Evolutionary conservation across 2,797 vertebrate species (phyloP), one percentile per base, ranked within the genome.

Genomic region (Dipus sagitta): DNA sequence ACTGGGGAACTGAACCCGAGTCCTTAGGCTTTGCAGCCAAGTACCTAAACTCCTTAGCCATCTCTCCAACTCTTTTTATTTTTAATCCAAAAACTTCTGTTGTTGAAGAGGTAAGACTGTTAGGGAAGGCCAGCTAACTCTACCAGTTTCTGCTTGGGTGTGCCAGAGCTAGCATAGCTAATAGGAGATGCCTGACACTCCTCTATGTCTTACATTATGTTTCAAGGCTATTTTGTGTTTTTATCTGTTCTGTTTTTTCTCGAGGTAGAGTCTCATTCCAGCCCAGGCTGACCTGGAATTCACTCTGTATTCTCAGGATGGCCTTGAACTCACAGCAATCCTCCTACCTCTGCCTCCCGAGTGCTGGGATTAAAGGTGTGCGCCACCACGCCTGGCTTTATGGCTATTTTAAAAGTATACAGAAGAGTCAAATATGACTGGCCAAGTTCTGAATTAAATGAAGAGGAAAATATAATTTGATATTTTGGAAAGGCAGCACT

Each of bases 381-480:
- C 38, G 38, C 38, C 38, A 38, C 38, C 38, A 38, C 6, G 38
- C 38, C 38, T 38, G 38, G 38, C 38, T 88, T 86, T n/a, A 96
- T 71, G 47, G 28, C 86, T 71, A 11, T 85, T 87, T 95, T 60
- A 26, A 94, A 92, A 95, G 79, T 42, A 62, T 2, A 42, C 28
- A 14, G 64, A 80, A 83, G 58, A 95, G 60, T 83, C 32, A 93
- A 94, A 64, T 81, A 65, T 86, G 54, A 75, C 32, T 75, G 24
- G 21, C 9, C 60, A 93, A 88, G 74, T 91, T 95, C 72, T 89
- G 30, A 95, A 76, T 86, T 85, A 88, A 86, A 86, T 64, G 30
- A 60, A 94, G 28, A 89, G 74, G 88, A 88, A 80, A 89, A 68
- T 42, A 87, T 9, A 83, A 89, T 70, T 91, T 47, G 79, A 38